Base-by-base conservation (phyloP, 2,888 invertebrate genomes). In the Timandra comae region DNA sequence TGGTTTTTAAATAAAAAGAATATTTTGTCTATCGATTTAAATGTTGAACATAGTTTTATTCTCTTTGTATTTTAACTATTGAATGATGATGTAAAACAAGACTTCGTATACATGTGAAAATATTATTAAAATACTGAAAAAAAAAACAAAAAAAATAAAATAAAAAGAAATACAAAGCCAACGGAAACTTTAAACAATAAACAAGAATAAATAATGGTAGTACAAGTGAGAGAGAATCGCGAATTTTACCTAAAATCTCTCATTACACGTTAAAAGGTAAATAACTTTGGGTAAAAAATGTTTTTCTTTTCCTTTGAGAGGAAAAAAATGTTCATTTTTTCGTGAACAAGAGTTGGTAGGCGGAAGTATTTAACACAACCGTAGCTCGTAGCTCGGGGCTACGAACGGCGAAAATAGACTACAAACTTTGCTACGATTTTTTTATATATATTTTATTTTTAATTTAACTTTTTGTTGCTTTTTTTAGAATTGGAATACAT, bases 321-420 rank as follows among this genome's bases (percentile, higher is more conserved):
- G 25, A 26, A 32, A 39, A 43, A 32, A 30, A 35, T 35, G 19
- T 29, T 35, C 32, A 37, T 31, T 21, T 16, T 16, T 16, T 16
- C 4, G 3, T 16, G 16, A 5, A 16, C 16, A 3, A 29, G 11
- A 20, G 25, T 31, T 21, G 29, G 28, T 27, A 25, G 16, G 38
- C 33, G 36, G 41, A 37, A 38, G 39, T 35, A 36, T 43, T 52
- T 46, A 38, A 46, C 43, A 48, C 40, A 29, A 16, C 4, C 41
- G 46, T 38, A 41, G 43, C 39, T 34, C 53, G 55, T 52, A 52
- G 56, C 52, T 40, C 37, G 34, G 37, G 40, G 49, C 52, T 56
- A 52, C 55, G 51, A 33, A 6, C 16, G 4, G 16, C 16, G 16
- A 16, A n/a, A n/a, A n/a, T 16, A 16, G 4, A 49, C 52, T 56